Conservation (phyloP, 2,113 vertebrate species). For the Lepisosteus osseus region DNA sequence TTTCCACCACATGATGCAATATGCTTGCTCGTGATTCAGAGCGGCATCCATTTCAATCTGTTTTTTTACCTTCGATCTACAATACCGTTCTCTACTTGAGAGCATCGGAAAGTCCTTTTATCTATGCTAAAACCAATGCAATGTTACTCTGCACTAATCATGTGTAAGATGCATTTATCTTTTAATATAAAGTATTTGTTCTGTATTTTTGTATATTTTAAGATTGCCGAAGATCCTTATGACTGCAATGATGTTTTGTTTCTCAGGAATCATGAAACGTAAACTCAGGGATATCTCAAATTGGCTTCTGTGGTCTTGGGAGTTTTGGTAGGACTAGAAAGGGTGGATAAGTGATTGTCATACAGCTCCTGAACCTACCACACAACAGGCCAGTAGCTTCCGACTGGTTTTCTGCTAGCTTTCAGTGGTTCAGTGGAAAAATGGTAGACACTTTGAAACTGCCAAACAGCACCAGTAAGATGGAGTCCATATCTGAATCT, state of each 20-base stretch:
- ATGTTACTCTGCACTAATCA: slow-evolving; percentile 61
- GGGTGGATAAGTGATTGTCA: not conserved
- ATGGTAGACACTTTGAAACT: too few relatives aligned
- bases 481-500: too few relatives aligned
- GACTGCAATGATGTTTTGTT: slow-evolving; percentile 29
- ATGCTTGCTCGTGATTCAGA: not conserved
- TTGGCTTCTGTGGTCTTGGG: slow-evolving; percentile 26
- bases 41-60: not conserved
- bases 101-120: slow-evolving; percentile 23
- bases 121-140: slow-evolving; percentile 62
- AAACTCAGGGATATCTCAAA: slow-evolving; percentile 62
- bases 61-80: slow-evolving; percentile 23
- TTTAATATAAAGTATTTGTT: slow-evolving; percentile 35
- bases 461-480: too few relatives aligned
- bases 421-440: too few relatives aligned
- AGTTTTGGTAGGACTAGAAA: slow-evolving; percentile 13
- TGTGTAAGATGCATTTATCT: slow-evolving; percentile 41
- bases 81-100: slow-evolving; percentile 30
- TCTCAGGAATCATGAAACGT: slow-evolving; percentile 58
- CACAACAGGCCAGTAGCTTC: not conserved
- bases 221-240: slow-evolving; percentile 28
- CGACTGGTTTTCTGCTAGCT: too few relatives aligned
- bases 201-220: slow-evolving; percentile 42
- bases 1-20: not conserved
- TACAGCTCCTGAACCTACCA: not conserved